Conservation (phyloP, 92 coral and sea anemone genomes). For the Diadumene lineata region DNA sequence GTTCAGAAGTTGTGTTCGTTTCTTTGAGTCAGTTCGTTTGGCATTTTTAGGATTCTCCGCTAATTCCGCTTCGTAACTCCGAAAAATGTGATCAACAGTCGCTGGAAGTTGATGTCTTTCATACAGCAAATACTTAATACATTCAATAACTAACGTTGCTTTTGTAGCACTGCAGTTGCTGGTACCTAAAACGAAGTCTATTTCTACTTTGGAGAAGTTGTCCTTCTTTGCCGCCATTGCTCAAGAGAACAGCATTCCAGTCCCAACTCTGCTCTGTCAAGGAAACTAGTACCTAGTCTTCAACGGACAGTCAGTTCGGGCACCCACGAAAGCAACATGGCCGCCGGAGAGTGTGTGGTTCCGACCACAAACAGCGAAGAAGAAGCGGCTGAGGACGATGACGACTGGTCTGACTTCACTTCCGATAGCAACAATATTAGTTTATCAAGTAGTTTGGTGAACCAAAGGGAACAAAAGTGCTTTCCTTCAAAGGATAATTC, state of each 20-base stretch:
- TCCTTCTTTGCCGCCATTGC: conserved; percentile 56
- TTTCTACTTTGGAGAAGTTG: conserved; percentile 22
- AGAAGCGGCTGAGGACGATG: conserved; percentile 48
- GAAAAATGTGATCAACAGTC: conserved; percentile 82
- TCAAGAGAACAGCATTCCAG: conserved; percentile 21
- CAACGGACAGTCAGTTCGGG: conserved; percentile 8
- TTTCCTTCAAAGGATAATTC: conserved; percentile 37
- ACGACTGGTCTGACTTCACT: conserved; percentile 72
- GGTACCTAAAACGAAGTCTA: conserved; percentile 51
- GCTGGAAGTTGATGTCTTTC: conserved; percentile 89
- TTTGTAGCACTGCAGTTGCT: conserved; percentile 32
- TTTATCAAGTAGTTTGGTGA: background rate
- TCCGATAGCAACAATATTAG: conserved; percentile 16
- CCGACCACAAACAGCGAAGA: conserved; percentile 39
- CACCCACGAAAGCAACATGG: conserved; percentile 56
- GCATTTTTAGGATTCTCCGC: conserved; percentile 40
- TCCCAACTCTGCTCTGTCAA: background rate
- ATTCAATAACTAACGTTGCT: conserved; percentile 61
- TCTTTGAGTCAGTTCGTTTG: conserved; percentile 52
- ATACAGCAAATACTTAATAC: conserved; percentile 80
- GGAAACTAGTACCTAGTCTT: conserved; percentile 3
- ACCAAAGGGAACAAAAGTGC: conserved; percentile 13
- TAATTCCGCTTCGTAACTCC: conserved; percentile 31
- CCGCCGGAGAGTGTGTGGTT: conserved; percentile 58
- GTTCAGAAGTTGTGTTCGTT: conserved; percentile 45